Evolutionary conservation across 2,888 invertebrate genomes (phyloP).

Genomic region (Mythimna lalbum): DNA sequence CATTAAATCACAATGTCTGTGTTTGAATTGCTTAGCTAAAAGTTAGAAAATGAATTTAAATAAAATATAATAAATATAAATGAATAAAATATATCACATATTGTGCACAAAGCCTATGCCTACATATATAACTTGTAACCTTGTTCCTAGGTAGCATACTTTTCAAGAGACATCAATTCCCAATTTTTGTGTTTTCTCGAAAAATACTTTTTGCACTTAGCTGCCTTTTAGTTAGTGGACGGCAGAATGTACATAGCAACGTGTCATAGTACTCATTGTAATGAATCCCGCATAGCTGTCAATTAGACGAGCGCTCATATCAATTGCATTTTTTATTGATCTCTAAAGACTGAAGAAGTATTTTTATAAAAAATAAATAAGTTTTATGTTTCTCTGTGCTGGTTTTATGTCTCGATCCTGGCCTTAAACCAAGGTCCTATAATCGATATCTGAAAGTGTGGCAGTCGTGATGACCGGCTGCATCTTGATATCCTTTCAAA

Average conservation of each 20-base stretch:
- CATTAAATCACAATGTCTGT: no score
- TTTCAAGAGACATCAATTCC: no score
- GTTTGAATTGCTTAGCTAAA: no score
- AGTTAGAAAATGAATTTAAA: no score
- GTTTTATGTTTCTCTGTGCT: neutral
- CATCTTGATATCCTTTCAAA: slow-evolving; percentile 61
- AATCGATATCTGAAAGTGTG: slow-evolving; percentile 44
- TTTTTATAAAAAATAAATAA: neutral
- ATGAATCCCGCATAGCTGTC: slow-evolving; percentile 54
- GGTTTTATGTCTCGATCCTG: slow-evolving; percentile 25
- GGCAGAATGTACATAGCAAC: slow-evolving; percentile 13
- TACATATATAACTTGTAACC: no score
- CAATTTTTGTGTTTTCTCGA: no score
- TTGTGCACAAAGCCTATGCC: no score
- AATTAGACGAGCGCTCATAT: slow-evolving; percentile 23
- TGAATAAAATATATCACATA: no score
- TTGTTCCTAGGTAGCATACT: no score
- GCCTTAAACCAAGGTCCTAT: slow-evolving; percentile 55
- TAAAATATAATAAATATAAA: no score
- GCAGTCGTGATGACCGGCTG: slow-evolving; percentile 40
- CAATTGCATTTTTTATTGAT: slow-evolving; percentile 42
- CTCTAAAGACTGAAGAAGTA: slow-evolving; percentile 10
- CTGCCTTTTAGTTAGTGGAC: no score
- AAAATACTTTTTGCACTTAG: no score
- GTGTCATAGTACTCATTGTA: slow-evolving; percentile 23